Evolutionary conservation across 1,140 invertebrate genomes (phyloP).

Genomic region (Notospermus geniculatus): DNA sequence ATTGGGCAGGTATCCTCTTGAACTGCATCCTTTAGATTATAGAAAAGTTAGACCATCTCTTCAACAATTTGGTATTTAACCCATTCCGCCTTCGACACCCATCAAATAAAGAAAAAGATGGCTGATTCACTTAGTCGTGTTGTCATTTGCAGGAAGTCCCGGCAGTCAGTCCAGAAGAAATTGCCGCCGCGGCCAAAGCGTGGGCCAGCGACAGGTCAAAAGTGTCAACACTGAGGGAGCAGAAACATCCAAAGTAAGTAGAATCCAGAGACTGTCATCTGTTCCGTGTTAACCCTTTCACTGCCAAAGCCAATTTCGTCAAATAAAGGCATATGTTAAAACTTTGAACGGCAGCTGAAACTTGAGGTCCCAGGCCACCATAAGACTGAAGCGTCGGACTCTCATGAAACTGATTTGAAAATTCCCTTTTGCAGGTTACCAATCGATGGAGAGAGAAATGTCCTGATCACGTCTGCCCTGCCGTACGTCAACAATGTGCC

Average conservation of each 20-base stretch:
- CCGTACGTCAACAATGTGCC: slow-evolving; percentile 99
- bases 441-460: slow-evolving; percentile 74
- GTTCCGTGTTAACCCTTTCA: too few species aligned
- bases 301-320: too few species aligned
- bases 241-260: slow-evolving; percentile 49
- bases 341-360: neutral
- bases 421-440: slow-evolving; percentile 63
- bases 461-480: slow-evolving; percentile 92
- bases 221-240: slow-evolving; percentile 53
- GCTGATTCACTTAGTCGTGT: too few species aligned
- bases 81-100: too few species aligned
- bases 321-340: neutral
- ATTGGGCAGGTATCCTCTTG: too few species aligned
- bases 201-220: slow-evolving; percentile 60
- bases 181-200: slow-evolving; percentile 60
- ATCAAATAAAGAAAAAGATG: too few species aligned
- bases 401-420: too few species aligned
- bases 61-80: too few species aligned
- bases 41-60: too few species aligned
- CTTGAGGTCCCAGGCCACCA: neutral
- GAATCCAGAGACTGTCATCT: too few species aligned
- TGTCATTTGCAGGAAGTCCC: neutral
- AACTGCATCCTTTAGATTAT: too few species aligned
- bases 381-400: too few species aligned
- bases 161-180: slow-evolving; percentile 62